Conservation (phyloP, 2,888 invertebrate species). For the Silvanus unidentatus region DNA sequence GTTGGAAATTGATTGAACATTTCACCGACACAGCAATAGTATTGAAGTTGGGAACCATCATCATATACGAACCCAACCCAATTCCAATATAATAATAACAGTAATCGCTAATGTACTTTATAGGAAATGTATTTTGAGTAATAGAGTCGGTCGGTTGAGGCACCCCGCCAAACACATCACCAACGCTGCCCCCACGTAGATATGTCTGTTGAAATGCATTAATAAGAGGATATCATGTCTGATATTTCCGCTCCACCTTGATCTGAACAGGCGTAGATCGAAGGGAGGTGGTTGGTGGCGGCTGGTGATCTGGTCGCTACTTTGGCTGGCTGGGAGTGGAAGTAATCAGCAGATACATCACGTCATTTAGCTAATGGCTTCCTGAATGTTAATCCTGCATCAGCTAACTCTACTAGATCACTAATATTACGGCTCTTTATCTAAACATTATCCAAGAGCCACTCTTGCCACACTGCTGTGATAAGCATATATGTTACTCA, state of each 20-base stretch:
- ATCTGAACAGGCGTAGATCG: slow-evolving; percentile 8
- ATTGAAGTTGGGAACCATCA: too few species aligned
- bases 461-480: not conserved
- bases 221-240: slow-evolving; percentile 34
- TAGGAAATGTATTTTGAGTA: slow-evolving; percentile 2
- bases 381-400: slow-evolving; percentile 47
- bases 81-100: not conserved
- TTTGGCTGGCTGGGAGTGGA: slow-evolving; percentile 36
- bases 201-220: slow-evolving; percentile 24
- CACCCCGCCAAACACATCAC: too few species aligned
- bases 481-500: slow-evolving; percentile 5
- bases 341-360: slow-evolving; percentile 46
- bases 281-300: not conserved
- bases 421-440: slow-evolving; percentile 21
- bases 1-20: too few species aligned
- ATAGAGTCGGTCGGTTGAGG: not conserved
- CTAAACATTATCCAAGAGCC: slow-evolving; percentile 14
- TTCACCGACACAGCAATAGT: too few species aligned
- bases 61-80: too few species aligned
- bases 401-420: slow-evolving; percentile 21
- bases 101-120: slow-evolving; percentile 3
- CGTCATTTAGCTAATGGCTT: slow-evolving; percentile 49
- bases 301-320: slow-evolving; percentile 16
- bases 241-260: slow-evolving; percentile 31
- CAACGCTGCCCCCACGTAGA: too few species aligned